Percentiles rank a stretch among this genome's conserved stretches.
Evolutionary conservation across 2,113 vertebrate species (phyloP).

Genomic region (Acanthochromis polyacanthus): DNA sequence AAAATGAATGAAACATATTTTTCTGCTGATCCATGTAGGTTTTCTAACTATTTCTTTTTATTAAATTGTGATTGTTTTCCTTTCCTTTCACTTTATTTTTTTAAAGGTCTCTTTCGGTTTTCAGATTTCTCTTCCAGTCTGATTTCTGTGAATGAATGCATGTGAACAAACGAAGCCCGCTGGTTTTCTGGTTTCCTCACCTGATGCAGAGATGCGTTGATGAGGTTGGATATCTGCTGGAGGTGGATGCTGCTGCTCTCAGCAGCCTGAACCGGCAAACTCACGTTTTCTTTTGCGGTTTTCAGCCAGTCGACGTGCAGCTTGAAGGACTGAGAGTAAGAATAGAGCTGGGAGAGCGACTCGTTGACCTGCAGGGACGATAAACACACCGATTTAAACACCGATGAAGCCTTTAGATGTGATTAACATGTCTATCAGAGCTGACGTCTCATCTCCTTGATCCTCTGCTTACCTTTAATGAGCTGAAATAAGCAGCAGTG

Average conservation of each 20-base stretch:
- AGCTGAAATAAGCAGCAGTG: not conserved
- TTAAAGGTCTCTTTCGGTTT: too few species aligned
- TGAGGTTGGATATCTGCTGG: conserved; percentile 12
- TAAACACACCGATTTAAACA: not conserved
- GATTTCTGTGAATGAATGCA: too few species aligned
- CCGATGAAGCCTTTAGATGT: not conserved
- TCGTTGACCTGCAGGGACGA: conserved; percentile 61
- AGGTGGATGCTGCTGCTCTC: conserved; percentile 43
- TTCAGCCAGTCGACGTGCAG: conserved; percentile 75
- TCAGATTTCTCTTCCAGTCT: too few species aligned
- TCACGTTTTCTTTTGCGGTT: conserved; percentile 46
- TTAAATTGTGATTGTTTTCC: too few species aligned
- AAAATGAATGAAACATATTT: too few species aligned
- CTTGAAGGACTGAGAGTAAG: conserved; percentile 45
- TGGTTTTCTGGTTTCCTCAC: conserved; percentile 62
- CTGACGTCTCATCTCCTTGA: not conserved
- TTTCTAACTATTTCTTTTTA: too few species aligned
- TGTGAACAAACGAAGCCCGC: too few species aligned
- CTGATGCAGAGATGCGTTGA: conserved; percentile 45
- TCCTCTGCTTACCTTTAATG: conserved; percentile 41
- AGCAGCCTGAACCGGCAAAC: conserved; percentile 34
- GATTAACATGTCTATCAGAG: too few species aligned
- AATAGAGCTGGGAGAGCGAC: conserved; percentile 61
- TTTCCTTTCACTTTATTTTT: too few species aligned
- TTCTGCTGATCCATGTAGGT: too few species aligned